A percentile compares a stretch with the other conserved stretches of the same genome.
phyloP scores from a whole-genome alignment of 2,113 vertebrate species.

The Myxocyprinus asiaticus region DNA sequence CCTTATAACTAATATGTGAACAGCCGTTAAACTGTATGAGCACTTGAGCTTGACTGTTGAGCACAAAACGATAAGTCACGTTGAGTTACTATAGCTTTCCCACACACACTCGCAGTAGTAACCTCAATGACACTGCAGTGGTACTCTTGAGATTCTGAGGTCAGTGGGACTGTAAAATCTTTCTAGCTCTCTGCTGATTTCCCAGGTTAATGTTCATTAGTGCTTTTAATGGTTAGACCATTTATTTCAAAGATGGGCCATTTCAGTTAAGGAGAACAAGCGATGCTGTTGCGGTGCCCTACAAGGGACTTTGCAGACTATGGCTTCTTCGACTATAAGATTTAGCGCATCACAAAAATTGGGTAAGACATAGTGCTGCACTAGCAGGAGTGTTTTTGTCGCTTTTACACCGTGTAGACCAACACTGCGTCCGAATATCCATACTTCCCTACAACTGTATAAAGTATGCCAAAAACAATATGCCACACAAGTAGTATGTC shows the following conservation, averaged over 20 bases:
- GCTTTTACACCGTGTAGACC: too few species aligned
- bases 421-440: too few species aligned
- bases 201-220: slow-evolving; percentile 12
- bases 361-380: too few species aligned
- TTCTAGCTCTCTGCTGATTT: background rate
- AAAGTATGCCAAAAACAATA: too few species aligned
- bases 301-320: background rate
- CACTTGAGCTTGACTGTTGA: background rate
- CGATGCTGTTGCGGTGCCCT: too few species aligned
- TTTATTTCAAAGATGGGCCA: slow-evolving; percentile 9
- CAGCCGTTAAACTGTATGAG: background rate
- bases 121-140: slow-evolving; percentile 20
- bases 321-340: too few species aligned
- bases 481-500: too few species aligned
- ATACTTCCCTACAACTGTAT: too few species aligned
- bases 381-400: too few species aligned
- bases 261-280: background rate
- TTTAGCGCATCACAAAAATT: too few species aligned
- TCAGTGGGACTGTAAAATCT: slow-evolving; percentile 1
- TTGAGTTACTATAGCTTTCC: slow-evolving; percentile 11
- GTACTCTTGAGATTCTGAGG: slow-evolving; percentile 6
- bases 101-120: background rate
- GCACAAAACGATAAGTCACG: too few species aligned
- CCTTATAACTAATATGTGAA: background rate
- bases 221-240: background rate